These are phyloP conservation scores for Mirza zaza DNA, from an alignment of 2,113 vertebrate genomes.

Conservation along the genomic window DNA sequence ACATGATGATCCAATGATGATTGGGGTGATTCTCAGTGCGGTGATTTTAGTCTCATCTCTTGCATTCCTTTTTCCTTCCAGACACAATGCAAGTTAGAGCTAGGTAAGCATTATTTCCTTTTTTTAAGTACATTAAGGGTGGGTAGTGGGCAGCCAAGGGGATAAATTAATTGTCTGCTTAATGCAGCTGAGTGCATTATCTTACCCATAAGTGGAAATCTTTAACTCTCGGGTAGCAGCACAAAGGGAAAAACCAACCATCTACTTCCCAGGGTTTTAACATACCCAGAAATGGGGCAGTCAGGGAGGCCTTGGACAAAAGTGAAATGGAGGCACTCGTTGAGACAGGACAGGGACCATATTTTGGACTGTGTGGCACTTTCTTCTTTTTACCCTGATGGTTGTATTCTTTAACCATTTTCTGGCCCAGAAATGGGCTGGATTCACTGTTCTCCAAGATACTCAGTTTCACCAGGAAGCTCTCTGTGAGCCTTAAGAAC, in stretches of 20 bases:
- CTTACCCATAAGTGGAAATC: conserved; percentile 48
- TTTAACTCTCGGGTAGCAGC: conserved; percentile 38
- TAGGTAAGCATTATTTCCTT: conserved; percentile 51
- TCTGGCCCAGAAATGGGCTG: neutral
- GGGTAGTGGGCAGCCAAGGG: conserved; percentile 45
- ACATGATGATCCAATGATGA: conserved; percentile 41
- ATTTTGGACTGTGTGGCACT: neutral
- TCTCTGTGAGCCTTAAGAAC: neutral
- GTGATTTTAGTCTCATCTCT: neutral
- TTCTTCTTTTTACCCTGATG: neutral
- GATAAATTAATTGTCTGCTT: conserved; percentile 70
- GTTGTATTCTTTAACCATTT: neutral
- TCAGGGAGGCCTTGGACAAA: neutral
- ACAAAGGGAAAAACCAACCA: conserved; percentile 6
- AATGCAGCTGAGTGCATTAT: conserved; percentile 57
- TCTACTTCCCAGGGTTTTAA: conserved; percentile 15
- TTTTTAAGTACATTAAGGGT: conserved; percentile 58
- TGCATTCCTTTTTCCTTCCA: neutral
- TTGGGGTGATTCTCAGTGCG: conserved; percentile 20
- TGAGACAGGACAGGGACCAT: neutral
- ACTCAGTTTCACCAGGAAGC: neutral
- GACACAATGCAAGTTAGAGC: conserved; percentile 44
- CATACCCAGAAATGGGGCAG: neutral
- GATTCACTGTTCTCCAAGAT: neutral
- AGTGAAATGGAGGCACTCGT: neutral